Base-by-base conservation (phyloP, 2,888 invertebrate genomes). In the Leptinotarsa juncta region DNA sequence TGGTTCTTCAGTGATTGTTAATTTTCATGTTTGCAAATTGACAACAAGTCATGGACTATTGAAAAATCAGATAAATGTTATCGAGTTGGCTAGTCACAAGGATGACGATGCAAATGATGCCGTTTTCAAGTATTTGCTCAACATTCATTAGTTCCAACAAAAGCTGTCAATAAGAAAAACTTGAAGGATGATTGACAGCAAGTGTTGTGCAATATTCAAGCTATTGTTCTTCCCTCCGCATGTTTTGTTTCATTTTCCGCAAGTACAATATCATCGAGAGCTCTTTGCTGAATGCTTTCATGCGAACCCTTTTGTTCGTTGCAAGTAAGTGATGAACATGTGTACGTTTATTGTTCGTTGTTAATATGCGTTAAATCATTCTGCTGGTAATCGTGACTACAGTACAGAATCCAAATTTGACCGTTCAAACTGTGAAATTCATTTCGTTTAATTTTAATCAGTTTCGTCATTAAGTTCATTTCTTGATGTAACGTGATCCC, bases 121-220 rank as follows among this genome's bases (percentile, higher is more conserved):
- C 49, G 49, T 71, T 57, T 18, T 73, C 67, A 66, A 74, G 74
- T 69, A 70, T 76, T 76, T 70, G 65, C 70, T 70, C 74, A 70
- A 72, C 55, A 69, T 73, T 73, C 70, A 74, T 73, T 74, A 70
- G 65, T 70, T 72, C 60, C 48, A 26, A 71, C 73, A 77, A 75
- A 70, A 73, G 69, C 73, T 67, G 70, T 72, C 75, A 72, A 72
- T 75, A 71, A 72, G 71, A 74, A 77, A 65, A 67, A 65, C 70
- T 74, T 72, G 67, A 74, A 76, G 57, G 42, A 23, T 78, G 78
- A 78, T 78, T 78, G 78, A 76, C 78, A 74, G 68, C 72, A 65
- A 76, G 74, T 71, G 57, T 70, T 57, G 53, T 68, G 55, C 65
- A 55, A 66, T 70, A 74, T 69, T 72, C 66, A 55, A 14, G 65